Conservation (phyloP, 2,888 invertebrate genomes). For the Drosophila imparisetae region DNA sequence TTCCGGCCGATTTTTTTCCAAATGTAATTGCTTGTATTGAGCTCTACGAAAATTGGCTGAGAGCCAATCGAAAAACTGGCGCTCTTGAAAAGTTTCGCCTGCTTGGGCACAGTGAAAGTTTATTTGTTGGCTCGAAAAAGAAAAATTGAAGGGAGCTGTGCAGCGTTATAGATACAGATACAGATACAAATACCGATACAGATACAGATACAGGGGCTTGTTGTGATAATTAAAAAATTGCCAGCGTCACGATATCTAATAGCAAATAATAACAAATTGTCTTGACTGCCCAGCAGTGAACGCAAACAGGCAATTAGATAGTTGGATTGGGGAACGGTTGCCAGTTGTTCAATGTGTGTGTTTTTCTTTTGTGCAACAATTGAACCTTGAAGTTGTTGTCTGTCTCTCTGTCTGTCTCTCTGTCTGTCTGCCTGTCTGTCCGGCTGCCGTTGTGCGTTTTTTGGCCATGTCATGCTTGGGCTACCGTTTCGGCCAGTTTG, state of each 20-base stretch:
- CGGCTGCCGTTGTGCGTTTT: constrained; percentile 19
- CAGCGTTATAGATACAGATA: constrained; percentile 23
- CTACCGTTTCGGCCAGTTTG: constrained; percentile 53
- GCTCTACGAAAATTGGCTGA: constrained; percentile 12
- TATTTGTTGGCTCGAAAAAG: constrained; percentile 10
- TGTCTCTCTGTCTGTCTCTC: constrained; percentile 4
- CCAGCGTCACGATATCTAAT: constrained; percentile 75
- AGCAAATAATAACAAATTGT: constrained; percentile 76
- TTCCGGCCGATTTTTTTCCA: background rate
- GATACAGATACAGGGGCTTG: constrained; percentile 42
- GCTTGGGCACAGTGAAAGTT: constrained; percentile 61
- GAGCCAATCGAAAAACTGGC: constrained; percentile 34
- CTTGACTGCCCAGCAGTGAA: constrained; percentile 53
- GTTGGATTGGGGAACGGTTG: background rate
- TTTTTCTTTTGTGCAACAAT: constrained; percentile 62
- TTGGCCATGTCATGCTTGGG: constrained; percentile 56
- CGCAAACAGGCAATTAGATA: constrained; percentile 3
- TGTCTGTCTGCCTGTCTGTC: background rate
- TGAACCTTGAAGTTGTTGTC: constrained; percentile 66
- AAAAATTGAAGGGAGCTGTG: constrained; percentile 38
- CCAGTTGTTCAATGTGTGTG: constrained; percentile 13
- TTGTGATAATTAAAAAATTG: constrained; percentile 73
- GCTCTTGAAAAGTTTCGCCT: constrained; percentile 41
- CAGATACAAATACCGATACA: constrained; percentile 2
- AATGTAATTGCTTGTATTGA: background rate